Conservation (phyloP, 1,140 invertebrate species). For the Drosophila auraria region DNA sequence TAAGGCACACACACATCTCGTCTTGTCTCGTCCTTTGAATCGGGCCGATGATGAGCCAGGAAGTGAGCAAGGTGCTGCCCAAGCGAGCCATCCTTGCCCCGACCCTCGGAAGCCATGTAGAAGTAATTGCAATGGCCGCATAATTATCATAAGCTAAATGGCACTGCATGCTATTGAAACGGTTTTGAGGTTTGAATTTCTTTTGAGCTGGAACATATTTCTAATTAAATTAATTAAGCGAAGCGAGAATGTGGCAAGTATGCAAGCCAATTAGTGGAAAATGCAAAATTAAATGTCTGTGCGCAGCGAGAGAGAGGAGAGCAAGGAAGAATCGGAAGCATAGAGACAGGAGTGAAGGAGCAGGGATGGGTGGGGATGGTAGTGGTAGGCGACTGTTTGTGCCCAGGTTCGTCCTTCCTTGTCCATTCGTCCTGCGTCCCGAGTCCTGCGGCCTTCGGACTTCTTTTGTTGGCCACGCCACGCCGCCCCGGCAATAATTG, state of each 20-base stretch:
- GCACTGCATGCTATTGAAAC: slow-evolving; percentile 41
- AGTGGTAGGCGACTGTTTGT: slow-evolving; percentile 21
- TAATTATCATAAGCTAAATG: slow-evolving; percentile 57
- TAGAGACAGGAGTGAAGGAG: neutral
- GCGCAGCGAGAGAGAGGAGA: slow-evolving; percentile 8
- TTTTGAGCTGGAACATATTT: slow-evolving; percentile 76
- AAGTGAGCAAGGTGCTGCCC: slow-evolving; percentile 27
- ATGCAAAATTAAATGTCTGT: slow-evolving; percentile 81
- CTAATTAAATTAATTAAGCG: slow-evolving; percentile 82
- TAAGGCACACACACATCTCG: slow-evolving; percentile 2
- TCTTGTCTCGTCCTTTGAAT: slow-evolving; percentile 18
- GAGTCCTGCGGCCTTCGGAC: slow-evolving; percentile 18
- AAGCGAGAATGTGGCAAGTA: slow-evolving; percentile 68
- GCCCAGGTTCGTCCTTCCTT: slow-evolving; percentile 8
- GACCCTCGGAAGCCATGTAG: slow-evolving; percentile 5
- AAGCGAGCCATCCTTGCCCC: neutral
- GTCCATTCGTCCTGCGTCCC: slow-evolving; percentile 11
- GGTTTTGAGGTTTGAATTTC: slow-evolving; percentile 49
- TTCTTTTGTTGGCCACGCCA: slow-evolving; percentile 49
- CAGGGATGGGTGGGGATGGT: slow-evolving; percentile 5
- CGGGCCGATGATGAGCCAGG: slow-evolving; percentile 35
- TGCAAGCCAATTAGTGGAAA: slow-evolving; percentile 79
- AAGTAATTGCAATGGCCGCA: slow-evolving; percentile 36
- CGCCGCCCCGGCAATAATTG: slow-evolving; percentile 66
- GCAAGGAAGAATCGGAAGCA: neutral